Base-by-base conservation (phyloP, 2,888 invertebrate species). In the Drosophila flavopinicola region DNA sequence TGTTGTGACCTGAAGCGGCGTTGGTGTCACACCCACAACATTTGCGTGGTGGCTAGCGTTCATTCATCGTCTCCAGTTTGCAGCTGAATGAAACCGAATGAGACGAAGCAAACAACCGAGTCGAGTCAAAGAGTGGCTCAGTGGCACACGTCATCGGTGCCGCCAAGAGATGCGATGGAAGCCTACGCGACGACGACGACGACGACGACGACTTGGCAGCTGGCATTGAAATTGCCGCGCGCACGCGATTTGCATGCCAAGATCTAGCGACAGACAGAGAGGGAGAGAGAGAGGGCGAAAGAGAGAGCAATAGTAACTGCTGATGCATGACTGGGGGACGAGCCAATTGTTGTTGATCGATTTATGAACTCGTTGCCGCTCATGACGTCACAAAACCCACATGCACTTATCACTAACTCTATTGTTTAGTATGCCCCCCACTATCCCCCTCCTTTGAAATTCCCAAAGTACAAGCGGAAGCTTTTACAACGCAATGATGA, bases 11-110 rank as follows among this genome's bases (percentile, higher is more conserved):
- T 48, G 77, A 71, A 76, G 77, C 79, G 79, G 79, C 79, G 84
- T 79, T 79, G 79, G 79, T 79, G 79, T 79, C 79, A 79, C 79
- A 79, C 79, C 79, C 79, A 79, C 79, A 64, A 74, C 71, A 63
- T 76, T 78, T 83, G 71, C 64, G 63, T 64, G 70, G 72, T 42
- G 38, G 47, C 54, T 63, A 9, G 49, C 56, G 30, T 78, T 83
- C 79, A 79, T 79, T 79, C 79, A 79, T 79, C 79, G 79, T 60
- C 74, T 74, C 44, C 47, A 60, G 56, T 53, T 53, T 37, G 39
- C 13, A 65, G 29, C 71, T 80, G 85, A 84, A 84, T 84, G 79
- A 72, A 73, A 41, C 15, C 15, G 76, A 78, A 76, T 68, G 71
- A 69, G 71, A 60, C 68, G 63, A n/a, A n/a, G n/a, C n/a, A n/a